A percentile compares a stretch with the other conserved stretches of the same genome.
These are phyloP conservation scores for Spilosoma lubricipeda DNA, from an alignment of 2,888 invertebrate species.

Conservation along the genomic window DNA sequence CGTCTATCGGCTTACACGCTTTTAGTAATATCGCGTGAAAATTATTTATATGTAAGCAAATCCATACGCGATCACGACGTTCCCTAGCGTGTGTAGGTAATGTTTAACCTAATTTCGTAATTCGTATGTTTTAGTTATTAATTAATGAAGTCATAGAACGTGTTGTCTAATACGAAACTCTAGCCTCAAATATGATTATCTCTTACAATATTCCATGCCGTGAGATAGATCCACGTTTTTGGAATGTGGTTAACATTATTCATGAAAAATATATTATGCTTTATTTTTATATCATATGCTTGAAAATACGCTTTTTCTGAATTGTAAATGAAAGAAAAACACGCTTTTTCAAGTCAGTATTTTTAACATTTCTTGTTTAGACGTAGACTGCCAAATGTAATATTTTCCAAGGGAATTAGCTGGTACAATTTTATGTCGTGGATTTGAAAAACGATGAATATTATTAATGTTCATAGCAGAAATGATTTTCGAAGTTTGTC, in stretches of 20 bases:
- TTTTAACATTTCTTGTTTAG: background rate
- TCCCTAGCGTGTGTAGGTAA: slow-evolving; percentile 30
- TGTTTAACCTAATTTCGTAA: slow-evolving; percentile 55
- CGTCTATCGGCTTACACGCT: slow-evolving; percentile 64
- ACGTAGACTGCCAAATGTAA: background rate
- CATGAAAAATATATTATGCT: background rate
- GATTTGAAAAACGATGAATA: background rate
- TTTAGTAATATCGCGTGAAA: slow-evolving; percentile 58
- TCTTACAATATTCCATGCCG: slow-evolving; percentile 15
- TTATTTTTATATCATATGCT: slow-evolving; percentile 6
- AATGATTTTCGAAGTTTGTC: background rate
- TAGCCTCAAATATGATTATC: slow-evolving; percentile 24
- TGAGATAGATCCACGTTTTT: background rate
- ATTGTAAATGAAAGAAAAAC: slow-evolving; percentile 1
- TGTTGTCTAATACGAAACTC: slow-evolving; percentile 32
- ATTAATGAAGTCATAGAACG: slow-evolving; percentile 50
- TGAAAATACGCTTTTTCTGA: background rate
- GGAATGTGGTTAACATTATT: background rate
- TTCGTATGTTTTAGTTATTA: slow-evolving; percentile 50
- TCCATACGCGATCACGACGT: slow-evolving; percentile 54
- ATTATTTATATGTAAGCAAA: slow-evolving; percentile 60
- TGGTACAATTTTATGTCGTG: background rate
- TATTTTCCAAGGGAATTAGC: background rate
- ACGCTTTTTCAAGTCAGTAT: background rate
- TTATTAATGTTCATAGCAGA: background rate